A percentile compares a stretch with the other conserved stretches of the same genome.
These are phyloP conservation scores for Falco rusticolus DNA, from an alignment of 2,797 vertebrate genomes.

Conservation along the genomic window DNA sequence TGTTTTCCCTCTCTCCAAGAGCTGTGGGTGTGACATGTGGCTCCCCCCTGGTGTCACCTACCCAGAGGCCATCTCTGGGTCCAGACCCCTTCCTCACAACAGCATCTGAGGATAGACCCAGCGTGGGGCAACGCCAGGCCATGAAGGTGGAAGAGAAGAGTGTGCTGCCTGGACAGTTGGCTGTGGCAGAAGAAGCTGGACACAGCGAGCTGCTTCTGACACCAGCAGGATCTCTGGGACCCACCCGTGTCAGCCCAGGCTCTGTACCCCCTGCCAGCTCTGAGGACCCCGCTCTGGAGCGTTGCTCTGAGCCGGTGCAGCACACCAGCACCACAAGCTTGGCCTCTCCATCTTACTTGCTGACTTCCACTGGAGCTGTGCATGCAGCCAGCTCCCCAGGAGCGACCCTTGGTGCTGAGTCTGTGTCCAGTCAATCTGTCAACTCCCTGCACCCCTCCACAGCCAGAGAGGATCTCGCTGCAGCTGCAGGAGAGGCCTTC, in stretches of 20 bases:
- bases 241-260: not conserved
- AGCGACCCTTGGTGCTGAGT: not conserved
- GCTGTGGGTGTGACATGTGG: too few relatives aligned
- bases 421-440: fast-evolving
- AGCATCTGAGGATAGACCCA: not conserved
- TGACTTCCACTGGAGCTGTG: not conserved
- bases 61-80: not conserved
- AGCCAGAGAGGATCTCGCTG: not conserved
- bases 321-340: fast-evolving
- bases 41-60: not conserved
- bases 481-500: not conserved
- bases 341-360: not conserved
- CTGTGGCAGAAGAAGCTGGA: not conserved
- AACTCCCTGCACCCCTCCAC: not conserved
- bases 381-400: not conserved
- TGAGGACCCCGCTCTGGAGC: fast-evolving
- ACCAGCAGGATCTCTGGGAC: not conserved
- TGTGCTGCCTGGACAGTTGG: not conserved
- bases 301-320: not conserved
- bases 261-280: not conserved
- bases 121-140: not conserved
- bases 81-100: not conserved
- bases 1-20: not conserved
- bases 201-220: not conserved
- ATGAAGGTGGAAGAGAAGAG: not conserved